Evolutionary conservation across 64 coral and sea anemone genomes (phyloP).

Genomic region (Montipora capricornis): DNA sequence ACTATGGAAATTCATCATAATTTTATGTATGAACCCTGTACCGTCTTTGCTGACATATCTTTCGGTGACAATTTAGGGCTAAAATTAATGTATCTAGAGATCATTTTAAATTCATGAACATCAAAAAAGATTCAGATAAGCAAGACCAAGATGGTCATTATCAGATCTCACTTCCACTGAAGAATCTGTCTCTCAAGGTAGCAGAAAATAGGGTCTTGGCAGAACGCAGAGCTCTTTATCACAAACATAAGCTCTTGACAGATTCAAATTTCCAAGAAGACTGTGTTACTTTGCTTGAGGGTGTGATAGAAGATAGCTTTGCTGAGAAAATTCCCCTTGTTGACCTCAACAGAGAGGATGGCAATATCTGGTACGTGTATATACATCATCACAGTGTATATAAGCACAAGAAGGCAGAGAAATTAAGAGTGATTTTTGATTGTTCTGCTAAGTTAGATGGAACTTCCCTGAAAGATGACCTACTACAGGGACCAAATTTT

Average conservation of each 20-base stretch:
- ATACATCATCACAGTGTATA: constrained; percentile 31
- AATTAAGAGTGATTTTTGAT: background rate
- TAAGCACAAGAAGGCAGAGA: no score
- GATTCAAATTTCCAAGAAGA: constrained; percentile 4
- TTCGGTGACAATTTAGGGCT: background rate
- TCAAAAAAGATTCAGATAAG: background rate
- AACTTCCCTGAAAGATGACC: background rate
- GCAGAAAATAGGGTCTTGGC: background rate
- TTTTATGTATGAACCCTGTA: background rate
- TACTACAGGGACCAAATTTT: background rate
- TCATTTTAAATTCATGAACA: background rate
- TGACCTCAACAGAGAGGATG: background rate
- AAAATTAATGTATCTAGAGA: background rate
- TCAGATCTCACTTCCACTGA: constrained; percentile 7
- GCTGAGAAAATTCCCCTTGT: constrained; percentile 6
- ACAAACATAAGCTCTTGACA: background rate
- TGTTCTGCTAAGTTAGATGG: background rate
- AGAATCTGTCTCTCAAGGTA: background rate
- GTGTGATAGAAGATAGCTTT: background rate
- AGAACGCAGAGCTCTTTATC: background rate
- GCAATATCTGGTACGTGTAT: background rate
- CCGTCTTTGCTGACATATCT: background rate
- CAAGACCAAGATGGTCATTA: constrained; percentile 25
- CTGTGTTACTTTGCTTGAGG: background rate
- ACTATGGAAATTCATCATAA: no score